Evolutionary conservation across 2,113 vertebrate species (phyloP).

Genomic region (Sylvilagus bachmani): DNA sequence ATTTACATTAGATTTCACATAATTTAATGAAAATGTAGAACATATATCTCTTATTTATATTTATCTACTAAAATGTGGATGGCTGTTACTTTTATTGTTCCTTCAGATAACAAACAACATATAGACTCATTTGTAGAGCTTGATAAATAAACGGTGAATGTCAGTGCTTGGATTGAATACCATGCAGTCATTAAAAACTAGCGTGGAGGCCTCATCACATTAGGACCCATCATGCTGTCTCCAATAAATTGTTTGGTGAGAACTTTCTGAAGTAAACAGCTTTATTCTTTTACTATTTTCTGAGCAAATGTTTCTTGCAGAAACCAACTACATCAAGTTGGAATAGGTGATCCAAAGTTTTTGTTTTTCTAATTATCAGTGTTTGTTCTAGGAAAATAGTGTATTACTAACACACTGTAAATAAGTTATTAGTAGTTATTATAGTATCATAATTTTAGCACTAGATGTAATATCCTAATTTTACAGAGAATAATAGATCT

Average conservation of each 20-base stretch:
- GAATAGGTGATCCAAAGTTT: neutral
- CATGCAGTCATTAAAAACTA: neutral
- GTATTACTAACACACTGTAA: neutral
- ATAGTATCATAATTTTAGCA: neutral
- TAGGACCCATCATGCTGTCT: neutral
- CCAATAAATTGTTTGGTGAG: neutral
- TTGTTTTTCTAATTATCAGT: neutral
- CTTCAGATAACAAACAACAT: neutral
- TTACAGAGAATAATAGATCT: neutral
- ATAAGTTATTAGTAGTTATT: neutral
- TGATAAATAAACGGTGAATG: neutral
- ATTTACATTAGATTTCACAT: neutral
- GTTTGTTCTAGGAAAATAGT: neutral
- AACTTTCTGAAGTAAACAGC: neutral
- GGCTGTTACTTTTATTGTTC: neutral
- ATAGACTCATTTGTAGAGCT: neutral
- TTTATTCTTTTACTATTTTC: neutral
- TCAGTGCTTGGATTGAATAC: neutral
- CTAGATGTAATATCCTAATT: neutral
- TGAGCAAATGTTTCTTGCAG: neutral
- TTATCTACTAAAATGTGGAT: neutral
- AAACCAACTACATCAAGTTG: neutral
- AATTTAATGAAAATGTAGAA: neutral
- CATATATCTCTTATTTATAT: neutral
- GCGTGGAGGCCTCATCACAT: neutral